Evolutionary conservation across 2,888 invertebrate species (phyloP).

Genomic region (Drosophila phalerata): DNA sequence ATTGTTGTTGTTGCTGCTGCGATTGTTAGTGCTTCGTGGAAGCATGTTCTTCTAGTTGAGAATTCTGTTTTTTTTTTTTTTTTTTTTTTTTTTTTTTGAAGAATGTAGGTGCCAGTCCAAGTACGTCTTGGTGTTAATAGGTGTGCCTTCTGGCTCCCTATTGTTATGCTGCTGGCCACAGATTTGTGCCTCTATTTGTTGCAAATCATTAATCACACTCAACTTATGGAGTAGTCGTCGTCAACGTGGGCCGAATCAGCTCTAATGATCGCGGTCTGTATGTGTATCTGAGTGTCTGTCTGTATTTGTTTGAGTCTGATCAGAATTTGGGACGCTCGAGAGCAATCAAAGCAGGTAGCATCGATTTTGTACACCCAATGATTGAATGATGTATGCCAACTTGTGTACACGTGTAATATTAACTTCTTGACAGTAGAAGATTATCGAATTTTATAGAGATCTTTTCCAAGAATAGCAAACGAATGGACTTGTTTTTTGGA

Average conservation of each 20-base stretch:
- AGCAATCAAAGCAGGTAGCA: constrained; percentile 65
- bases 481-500: background rate
- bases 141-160: constrained; percentile 69
- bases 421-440: constrained; percentile 56
- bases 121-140: constrained; percentile 74
- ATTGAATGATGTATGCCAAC: constrained; percentile 61
- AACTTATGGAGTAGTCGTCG: constrained; percentile 64
- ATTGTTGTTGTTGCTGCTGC: constrained; percentile 57
- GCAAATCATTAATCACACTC: constrained; percentile 71
- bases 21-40: constrained; percentile 60
- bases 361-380: constrained; percentile 30
- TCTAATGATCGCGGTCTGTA: constrained; percentile 52
- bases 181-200: constrained; percentile 68
- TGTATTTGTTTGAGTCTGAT: constrained; percentile 15
- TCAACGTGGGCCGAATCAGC: constrained; percentile 53
- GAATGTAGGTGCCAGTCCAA: constrained; percentile 57
- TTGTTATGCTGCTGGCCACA: constrained; percentile 69
- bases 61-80: constrained; percentile 3
- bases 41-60: constrained; percentile 41
- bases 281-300: background rate
- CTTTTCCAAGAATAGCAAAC: constrained; percentile 33
- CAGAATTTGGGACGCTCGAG: constrained; percentile 18
- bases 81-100: background rate
- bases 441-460: constrained; percentile 35
- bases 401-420: constrained; percentile 63